Evolutionary conservation across 2,113 vertebrate genomes (phyloP).

Genomic region (Megalops atlanticus): DNA sequence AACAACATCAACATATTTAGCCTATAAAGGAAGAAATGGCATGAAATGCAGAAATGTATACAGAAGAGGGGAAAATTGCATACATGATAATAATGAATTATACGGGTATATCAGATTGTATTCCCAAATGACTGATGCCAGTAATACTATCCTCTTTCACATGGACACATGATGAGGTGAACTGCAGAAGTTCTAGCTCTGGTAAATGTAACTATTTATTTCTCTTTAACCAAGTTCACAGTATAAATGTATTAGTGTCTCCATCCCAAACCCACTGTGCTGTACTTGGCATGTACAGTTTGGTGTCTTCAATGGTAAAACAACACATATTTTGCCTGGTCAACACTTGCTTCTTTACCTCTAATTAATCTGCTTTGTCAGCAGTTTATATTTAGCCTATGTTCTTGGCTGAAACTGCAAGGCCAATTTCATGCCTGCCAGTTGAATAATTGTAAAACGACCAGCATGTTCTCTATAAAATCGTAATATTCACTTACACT

Average conservation of each 20-base stretch:
- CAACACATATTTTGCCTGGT: background rate
- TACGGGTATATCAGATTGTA: background rate
- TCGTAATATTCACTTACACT: conserved; percentile 10
- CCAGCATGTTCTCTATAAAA: conserved; percentile 25
- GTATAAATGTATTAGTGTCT: no score
- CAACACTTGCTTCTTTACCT: background rate
- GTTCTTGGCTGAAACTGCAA: no score
- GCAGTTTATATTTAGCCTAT: background rate
- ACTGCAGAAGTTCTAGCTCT: no score
- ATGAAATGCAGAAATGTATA: background rate
- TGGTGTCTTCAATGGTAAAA: background rate
- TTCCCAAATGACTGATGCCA: background rate
- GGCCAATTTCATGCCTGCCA: background rate
- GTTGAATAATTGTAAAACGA: conserved; percentile 3
- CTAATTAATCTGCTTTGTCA: background rate
- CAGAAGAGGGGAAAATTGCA: background rate
- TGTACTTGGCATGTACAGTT: no score
- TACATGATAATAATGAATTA: background rate
- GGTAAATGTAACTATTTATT: no score
- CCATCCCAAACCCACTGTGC: no score
- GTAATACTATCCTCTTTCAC: background rate
- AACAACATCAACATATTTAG: background rate
- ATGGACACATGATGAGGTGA: no score
- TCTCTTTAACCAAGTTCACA: no score
- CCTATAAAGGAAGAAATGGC: background rate